A percentile compares a stretch with the other conserved stretches of the same genome.
These are phyloP conservation scores for Drosophila truncata DNA, from an alignment of 1,140 invertebrate species.

Conservation along the genomic window DNA sequence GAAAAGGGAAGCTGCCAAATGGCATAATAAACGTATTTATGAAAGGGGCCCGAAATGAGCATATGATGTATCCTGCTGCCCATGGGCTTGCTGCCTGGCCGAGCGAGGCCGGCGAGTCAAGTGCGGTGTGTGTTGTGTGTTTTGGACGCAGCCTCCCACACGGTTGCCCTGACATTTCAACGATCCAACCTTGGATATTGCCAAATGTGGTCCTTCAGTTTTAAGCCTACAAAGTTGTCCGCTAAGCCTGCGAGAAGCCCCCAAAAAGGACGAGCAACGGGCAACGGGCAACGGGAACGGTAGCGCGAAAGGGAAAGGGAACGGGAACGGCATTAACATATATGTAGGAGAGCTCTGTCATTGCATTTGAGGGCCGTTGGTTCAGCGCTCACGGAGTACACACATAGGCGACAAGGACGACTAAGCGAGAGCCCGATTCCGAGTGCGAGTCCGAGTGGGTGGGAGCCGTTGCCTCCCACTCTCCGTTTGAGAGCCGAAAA, in stretches of 20 bases:
- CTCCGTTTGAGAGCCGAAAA: slow-evolving; percentile 23
- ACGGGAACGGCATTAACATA: slow-evolving; percentile 47
- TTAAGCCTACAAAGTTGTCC: slow-evolving; percentile 79
- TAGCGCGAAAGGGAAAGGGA: slow-evolving; percentile 12
- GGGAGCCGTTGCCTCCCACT: slow-evolving; percentile 10
- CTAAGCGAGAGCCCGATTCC: slow-evolving; percentile 39
- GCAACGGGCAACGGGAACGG: slow-evolving; percentile 3
- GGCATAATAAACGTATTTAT: slow-evolving; percentile 77
- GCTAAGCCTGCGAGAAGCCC: slow-evolving; percentile 57
- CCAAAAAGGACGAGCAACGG: slow-evolving; percentile 2
- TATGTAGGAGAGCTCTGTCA: slow-evolving; percentile 75
- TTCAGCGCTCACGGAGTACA: slow-evolving; percentile 50
- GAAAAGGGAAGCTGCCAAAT: slow-evolving; percentile 52
- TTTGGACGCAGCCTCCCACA: slow-evolving; percentile 51
- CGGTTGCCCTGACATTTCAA: slow-evolving; percentile 73
- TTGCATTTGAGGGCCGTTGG: slow-evolving; percentile 77
- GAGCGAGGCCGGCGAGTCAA: slow-evolving; percentile 6
- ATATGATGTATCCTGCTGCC: slow-evolving; percentile 29
- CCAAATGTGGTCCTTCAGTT: slow-evolving; percentile 80
- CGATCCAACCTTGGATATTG: slow-evolving; percentile 73
- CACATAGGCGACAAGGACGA: slow-evolving; percentile 68
- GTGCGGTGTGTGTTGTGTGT: slow-evolving; percentile 18
- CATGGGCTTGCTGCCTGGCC: slow-evolving; percentile 2
- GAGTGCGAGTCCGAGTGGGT: slow-evolving; percentile 21
- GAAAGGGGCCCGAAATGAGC: slow-evolving; percentile 47